These are phyloP conservation scores for Hermatobates lingyangjiaoensis DNA, from an alignment of 1,140 invertebrate genomes.

Conservation along the genomic window DNA sequence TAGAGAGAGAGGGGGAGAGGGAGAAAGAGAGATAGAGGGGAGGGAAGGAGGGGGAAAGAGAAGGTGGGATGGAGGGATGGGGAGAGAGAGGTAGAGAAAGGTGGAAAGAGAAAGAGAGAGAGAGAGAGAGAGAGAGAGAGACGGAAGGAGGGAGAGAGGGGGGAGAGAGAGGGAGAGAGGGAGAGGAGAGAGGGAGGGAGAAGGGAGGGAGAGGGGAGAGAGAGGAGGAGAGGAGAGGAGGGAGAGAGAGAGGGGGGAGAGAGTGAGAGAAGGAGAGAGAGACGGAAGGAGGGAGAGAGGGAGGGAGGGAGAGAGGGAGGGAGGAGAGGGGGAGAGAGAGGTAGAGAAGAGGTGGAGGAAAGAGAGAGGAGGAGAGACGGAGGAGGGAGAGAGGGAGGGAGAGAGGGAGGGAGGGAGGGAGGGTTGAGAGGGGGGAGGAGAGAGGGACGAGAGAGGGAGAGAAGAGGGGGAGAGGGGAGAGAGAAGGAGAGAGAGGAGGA, in stretches of 20 bases:
- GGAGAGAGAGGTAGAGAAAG: too few relatives aligned
- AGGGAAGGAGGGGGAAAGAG: too few relatives aligned
- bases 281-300: neutral
- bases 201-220: neutral
- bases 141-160: neutral
- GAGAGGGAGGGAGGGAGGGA: neutral
- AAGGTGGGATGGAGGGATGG: too few relatives aligned
- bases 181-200: neutral
- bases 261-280: conserved; percentile 1
- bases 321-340: neutral
- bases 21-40: too few relatives aligned
- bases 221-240: neutral
- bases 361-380: too few relatives aligned
- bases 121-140: too few relatives aligned
- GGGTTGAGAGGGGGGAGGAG: too few relatives aligned
- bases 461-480: neutral
- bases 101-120: too few relatives aligned
- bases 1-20: too few relatives aligned
- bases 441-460: too few relatives aligned
- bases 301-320: conserved; percentile 1
- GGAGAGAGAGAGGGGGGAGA: neutral
- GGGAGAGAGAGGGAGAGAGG: neutral
- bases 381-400: conserved; percentile 2
- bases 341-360: neutral
- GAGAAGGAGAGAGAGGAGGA: neutral